phyloP scores from a whole-genome alignment of 1,140 invertebrate species.

The Copidosoma floridanum region DNA sequence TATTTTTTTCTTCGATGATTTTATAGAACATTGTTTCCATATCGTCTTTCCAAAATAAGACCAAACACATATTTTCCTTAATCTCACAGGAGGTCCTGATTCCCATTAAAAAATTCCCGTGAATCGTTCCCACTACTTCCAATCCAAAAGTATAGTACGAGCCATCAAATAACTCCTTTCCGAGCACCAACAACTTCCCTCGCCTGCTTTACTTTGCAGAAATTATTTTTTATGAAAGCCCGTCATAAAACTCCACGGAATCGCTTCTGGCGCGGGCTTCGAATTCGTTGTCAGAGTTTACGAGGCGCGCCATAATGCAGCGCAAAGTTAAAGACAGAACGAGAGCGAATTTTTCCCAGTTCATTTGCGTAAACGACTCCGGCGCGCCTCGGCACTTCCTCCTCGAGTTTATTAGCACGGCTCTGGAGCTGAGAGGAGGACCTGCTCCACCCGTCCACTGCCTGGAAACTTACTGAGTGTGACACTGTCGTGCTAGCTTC shows the following conservation, averaged over 20 bases:
- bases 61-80: no score
- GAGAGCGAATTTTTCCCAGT: conserved; percentile 3
- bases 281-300: conserved; percentile 28
- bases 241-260: conserved; percentile 15
- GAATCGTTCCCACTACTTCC: no score
- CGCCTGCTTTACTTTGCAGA: not conserved
- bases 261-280: conserved; percentile 22
- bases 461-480: no score
- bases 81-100: no score
- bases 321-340: not conserved
- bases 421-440: not conserved
- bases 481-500: not conserved
- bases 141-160: no score
- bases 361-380: conserved; percentile 24
- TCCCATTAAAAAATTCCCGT: no score
- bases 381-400: not conserved
- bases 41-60: no score
- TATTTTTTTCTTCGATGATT: no score
- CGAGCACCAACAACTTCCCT: no score
- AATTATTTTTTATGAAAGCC: conserved; percentile 22
- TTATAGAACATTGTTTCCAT: no score
- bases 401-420: conserved; percentile 9
- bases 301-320: conserved; percentile 4
- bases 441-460: not conserved
- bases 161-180: no score